A percentile compares a stretch with the other conserved stretches of the same genome.
phyloP scores from a whole-genome alignment of 2,888 invertebrate species.

The Tholera decimalis region DNA sequence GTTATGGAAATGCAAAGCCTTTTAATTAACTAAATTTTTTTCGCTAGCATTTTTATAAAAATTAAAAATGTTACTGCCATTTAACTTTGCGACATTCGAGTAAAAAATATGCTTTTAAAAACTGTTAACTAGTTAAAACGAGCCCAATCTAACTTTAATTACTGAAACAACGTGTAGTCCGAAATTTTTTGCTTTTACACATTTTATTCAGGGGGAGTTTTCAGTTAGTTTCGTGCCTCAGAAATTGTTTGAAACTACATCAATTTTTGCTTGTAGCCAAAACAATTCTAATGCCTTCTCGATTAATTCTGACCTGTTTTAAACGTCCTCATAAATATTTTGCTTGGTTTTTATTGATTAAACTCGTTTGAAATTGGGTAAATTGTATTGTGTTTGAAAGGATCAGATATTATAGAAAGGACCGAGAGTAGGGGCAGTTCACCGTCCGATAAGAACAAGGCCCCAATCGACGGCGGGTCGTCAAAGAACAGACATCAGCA shows the following conservation, averaged over 20 bases:
- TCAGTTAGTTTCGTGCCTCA: conserved; percentile 3
- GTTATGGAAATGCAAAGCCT: neutral
- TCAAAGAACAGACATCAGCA: too few species aligned
- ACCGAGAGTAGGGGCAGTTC: too few species aligned
- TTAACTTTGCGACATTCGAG: conserved; percentile 11
- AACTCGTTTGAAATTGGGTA: neutral
- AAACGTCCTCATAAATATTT: too few species aligned
- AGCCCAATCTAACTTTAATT: conserved; percentile 41
- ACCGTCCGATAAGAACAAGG: too few species aligned
- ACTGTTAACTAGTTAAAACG: conserved; percentile 48
- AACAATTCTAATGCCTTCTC: conserved; percentile 16
- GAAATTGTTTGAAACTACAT: conserved; percentile 35
- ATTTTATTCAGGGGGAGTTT: conserved; percentile 28
- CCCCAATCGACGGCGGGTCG: too few species aligned
- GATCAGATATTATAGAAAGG: too few species aligned
- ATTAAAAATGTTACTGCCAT: conserved; percentile 5
- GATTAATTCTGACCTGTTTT: conserved; percentile 5
- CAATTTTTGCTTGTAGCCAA: conserved; percentile 30
- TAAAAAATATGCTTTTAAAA: conserved; percentile 44
- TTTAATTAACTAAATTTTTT: conserved; percentile 4
- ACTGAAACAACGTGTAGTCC: conserved; percentile 44
- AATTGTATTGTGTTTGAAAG: neutral
- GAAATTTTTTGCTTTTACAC: conserved; percentile 37
- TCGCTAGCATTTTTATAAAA: conserved; percentile 1
- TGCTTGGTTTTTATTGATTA: too few species aligned